phyloP scores from a whole-genome alignment of 2,797 vertebrate genomes.

The Crocidura indochinensis region DNA sequence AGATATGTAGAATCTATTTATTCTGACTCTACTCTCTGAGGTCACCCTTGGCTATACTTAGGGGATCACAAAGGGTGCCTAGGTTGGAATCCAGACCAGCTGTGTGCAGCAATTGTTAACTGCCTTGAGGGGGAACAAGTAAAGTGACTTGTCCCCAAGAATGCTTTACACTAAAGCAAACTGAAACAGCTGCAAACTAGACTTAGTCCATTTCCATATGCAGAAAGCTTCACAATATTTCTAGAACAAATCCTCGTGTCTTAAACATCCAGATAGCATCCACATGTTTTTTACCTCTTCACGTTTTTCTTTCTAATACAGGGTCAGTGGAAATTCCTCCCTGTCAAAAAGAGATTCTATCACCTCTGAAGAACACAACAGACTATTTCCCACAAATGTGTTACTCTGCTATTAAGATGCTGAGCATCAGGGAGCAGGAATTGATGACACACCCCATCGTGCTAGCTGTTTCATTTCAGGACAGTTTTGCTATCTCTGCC shows the following conservation, averaged over 20 bases:
- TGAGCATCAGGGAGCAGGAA: no score
- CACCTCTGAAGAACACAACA: no score
- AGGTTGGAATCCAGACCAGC: no score
- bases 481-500: neutral
- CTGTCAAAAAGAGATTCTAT: neutral
- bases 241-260: neutral
- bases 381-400: no score
- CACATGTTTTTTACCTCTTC: neutral
- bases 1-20: no score
- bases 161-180: neutral
- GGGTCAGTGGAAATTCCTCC: neutral
- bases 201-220: neutral
- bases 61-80: no score
- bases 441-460: no score
- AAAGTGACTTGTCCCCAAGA: neutral
- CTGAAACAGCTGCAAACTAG: neutral
- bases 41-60: no score
- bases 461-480: no score
- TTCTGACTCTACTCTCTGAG: no score
- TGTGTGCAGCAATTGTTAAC: neutral
- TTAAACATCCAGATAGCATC: neutral
- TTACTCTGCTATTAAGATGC: no score
- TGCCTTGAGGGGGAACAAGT: neutral
- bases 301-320: constrained; percentile 8
- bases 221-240: constrained; percentile 2